These are phyloP conservation scores for Chaetodon auriga DNA, from an alignment of 2,113 vertebrate species.

Conservation along the genomic window DNA sequence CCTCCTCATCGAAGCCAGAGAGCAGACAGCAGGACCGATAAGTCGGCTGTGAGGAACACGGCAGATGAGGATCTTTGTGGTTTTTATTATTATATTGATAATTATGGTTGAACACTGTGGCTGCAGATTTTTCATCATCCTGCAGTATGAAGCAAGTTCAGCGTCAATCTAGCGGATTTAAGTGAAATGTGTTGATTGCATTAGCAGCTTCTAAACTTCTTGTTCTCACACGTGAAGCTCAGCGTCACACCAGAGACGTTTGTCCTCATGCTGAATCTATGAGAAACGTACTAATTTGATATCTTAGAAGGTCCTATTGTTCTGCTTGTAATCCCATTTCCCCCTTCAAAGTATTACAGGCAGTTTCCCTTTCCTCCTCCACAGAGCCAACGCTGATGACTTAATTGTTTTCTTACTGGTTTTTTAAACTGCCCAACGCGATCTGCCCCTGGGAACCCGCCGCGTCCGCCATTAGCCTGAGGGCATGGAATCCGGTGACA, in stretches of 20 bases:
- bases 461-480: constrained; percentile 37
- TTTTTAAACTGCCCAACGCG: constrained; percentile 48
- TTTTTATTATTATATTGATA: too few species aligned
- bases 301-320: constrained; percentile 53
- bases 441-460: constrained; percentile 68
- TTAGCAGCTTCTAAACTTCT: too few species aligned
- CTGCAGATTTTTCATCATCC: too few species aligned
- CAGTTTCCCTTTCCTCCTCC: constrained; percentile 69
- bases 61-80: too few species aligned
- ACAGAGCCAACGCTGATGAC: constrained; percentile 47
- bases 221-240: neutral
- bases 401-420: constrained; percentile 74
- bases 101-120: too few species aligned
- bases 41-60: too few species aligned
- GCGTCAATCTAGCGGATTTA: too few species aligned
- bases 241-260: constrained; percentile 5
- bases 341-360: constrained; percentile 34
- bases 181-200: too few species aligned
- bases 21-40: too few species aligned
- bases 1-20: too few species aligned
- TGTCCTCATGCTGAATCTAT: constrained; percentile 2
- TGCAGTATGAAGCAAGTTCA: too few species aligned
- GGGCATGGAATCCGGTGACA: constrained; percentile 63
- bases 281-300: constrained; percentile 19
- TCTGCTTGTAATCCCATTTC: constrained; percentile 54